Percentiles rank a stretch among this genome's conserved stretches.
These are phyloP conservation scores for Rhagophthalmus giganteus DNA, from an alignment of 2,888 invertebrate species.

Conservation along the genomic window DNA sequence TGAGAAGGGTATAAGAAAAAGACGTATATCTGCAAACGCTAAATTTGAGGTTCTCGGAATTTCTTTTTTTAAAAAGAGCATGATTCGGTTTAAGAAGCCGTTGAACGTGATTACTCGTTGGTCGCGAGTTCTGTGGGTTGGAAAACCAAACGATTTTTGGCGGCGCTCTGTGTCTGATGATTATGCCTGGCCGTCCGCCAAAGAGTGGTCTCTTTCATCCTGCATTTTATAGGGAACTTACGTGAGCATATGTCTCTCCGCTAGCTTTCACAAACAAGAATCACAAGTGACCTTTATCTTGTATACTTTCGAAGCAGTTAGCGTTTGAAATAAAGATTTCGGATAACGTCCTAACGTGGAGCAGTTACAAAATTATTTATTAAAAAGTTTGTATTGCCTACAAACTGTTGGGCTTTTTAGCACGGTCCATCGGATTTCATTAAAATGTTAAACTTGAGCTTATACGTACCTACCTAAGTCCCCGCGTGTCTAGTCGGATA, in stretches of 20 bases:
- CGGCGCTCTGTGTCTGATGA: constrained; percentile 21
- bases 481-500: too few species aligned
- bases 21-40: constrained; percentile 25
- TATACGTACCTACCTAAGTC: too few species aligned
- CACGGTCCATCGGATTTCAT: too few species aligned
- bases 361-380: too few species aligned
- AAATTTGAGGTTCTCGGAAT: constrained; percentile 20
- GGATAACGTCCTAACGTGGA: too few species aligned
- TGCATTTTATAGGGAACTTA: constrained; percentile 16
- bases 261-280: constrained; percentile 6
- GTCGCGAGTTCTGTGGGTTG: constrained; percentile 15
- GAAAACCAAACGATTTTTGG: constrained; percentile 23
- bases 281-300: neutral
- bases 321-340: too few species aligned
- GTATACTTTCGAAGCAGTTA: too few species aligned
- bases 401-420: too few species aligned
- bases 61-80: constrained; percentile 15
- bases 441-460: too few species aligned
- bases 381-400: too few species aligned
- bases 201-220: constrained; percentile 19
- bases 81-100: constrained; percentile 21
- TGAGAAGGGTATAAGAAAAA: constrained; percentile 34
- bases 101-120: constrained; percentile 22
- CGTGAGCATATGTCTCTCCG: constrained; percentile 18
- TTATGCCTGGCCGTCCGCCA: constrained; percentile 21